Percentiles rank a stretch among this genome's conserved stretches.
These are phyloP conservation scores for Bubalus kerabau DNA, from an alignment of 2,113 vertebrate species.

Conservation along the genomic window DNA sequence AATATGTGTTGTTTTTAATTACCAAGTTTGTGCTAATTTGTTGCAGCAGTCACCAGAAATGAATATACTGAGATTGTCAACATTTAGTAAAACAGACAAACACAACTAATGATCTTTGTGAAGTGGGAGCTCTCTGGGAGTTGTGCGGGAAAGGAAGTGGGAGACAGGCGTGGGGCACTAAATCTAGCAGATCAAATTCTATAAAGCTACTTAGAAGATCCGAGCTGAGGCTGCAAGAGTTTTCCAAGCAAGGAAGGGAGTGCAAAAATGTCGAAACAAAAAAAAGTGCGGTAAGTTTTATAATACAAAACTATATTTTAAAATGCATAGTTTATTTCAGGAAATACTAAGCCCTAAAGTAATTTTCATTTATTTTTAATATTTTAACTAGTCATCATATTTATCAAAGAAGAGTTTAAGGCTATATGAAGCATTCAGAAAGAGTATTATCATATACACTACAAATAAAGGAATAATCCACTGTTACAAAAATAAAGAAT, in stretches of 20 bases:
- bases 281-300: not conserved
- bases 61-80: not conserved
- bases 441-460: not conserved
- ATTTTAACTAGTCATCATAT: not conserved
- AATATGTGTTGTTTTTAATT: not conserved
- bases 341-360: not conserved
- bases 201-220: not conserved
- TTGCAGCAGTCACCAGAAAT: not conserved
- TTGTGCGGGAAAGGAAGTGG: not conserved
- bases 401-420: not conserved
- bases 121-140: not conserved
- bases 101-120: not conserved
- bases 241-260: not conserved
- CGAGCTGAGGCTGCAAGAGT: not conserved
- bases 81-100: not conserved
- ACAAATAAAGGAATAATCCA: not conserved
- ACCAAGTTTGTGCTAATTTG: not conserved
- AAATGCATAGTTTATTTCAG: not conserved
- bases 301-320: not conserved
- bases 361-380: not conserved
- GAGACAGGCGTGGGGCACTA: accelerated
- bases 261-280: not conserved
- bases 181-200: not conserved
- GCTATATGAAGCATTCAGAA: not conserved
- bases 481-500: not conserved